Percentiles rank a stretch among this genome's conserved stretches.
Conservation (phyloP, 2,797 vertebrate genomes). For the Pampus argenteus region DNA sequence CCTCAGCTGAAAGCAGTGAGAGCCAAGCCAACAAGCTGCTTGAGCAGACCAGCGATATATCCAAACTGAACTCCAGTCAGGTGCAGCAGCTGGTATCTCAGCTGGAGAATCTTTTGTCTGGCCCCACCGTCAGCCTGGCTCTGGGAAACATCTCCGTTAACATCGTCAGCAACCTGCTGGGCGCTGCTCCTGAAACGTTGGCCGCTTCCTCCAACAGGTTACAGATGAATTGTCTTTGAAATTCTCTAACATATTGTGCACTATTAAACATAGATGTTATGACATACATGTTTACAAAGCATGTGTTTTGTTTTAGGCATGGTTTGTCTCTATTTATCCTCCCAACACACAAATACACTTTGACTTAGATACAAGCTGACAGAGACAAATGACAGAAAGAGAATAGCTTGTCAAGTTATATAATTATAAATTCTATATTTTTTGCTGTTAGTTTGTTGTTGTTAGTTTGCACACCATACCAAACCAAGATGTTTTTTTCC, state of each 20-base stretch:
- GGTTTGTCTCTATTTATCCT: no score
- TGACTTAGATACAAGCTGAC: no score
- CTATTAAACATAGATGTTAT: not conserved
- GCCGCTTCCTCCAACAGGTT: slow-evolving; percentile 87
- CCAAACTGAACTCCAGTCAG: slow-evolving; percentile 75
- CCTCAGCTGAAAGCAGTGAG: slow-evolving; percentile 33
- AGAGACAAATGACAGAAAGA: no score
- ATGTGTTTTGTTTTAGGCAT: no score
- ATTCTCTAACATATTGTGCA: not conserved
- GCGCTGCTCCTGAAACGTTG: slow-evolving; percentile 76
- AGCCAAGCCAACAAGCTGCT: slow-evolving; percentile 64
- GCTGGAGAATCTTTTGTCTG: slow-evolving; percentile 77
- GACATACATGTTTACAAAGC: not conserved
- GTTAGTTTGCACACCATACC: not conserved
- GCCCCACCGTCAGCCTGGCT: slow-evolving; percentile 75
- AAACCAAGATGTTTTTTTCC: slow-evolving; percentile 7
- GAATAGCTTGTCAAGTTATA: no score
- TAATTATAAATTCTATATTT: no score
- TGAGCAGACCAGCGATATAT: slow-evolving; percentile 63
- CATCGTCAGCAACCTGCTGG: slow-evolving; percentile 89
- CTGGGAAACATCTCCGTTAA: slow-evolving; percentile 83
- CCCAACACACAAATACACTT: no score
- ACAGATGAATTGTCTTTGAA: not conserved
- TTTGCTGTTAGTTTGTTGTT: not conserved
- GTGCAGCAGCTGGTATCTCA: slow-evolving; percentile 75